Evolutionary conservation across 2,888 invertebrate species (phyloP).

Genomic region (Endomychus coccineus): DNA sequence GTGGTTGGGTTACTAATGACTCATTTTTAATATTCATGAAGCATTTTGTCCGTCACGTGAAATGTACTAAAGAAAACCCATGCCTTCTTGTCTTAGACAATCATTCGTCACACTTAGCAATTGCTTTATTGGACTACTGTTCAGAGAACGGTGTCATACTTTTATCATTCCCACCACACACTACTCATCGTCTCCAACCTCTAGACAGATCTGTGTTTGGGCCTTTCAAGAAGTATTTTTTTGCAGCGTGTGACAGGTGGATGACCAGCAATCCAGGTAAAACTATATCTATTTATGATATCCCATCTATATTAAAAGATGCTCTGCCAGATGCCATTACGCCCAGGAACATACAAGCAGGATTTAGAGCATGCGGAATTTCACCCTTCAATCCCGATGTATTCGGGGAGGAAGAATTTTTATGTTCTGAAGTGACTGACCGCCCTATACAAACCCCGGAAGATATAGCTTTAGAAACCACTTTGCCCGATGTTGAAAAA

Average conservation of each 20-base stretch:
- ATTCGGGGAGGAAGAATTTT: conserved; percentile 20
- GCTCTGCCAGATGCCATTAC: conserved; percentile 13
- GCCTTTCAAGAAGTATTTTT: conserved; percentile 13
- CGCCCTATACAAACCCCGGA: too few relatives aligned
- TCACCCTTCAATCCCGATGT: conserved; percentile 20
- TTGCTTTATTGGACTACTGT: neutral
- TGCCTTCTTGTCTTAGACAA: conserved; percentile 5
- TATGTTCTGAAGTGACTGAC: conserved; percentile 10
- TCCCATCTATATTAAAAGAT: conserved; percentile 13
- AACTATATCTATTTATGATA: conserved; percentile 19
- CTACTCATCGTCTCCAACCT: conserved; percentile 16
- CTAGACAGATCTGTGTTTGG: conserved; percentile 17
- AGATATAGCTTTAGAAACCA: too few relatives aligned
- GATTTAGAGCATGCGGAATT: conserved; percentile 23
- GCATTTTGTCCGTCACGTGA: conserved; percentile 6
- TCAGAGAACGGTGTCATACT: conserved; percentile 8
- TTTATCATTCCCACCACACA: conserved; percentile 7
- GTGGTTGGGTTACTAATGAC: conserved; percentile 5
- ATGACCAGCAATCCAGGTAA: conserved; percentile 18
- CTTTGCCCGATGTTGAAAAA: too few relatives aligned
- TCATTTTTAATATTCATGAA: conserved; percentile 3
- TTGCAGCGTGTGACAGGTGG: conserved; percentile 15
- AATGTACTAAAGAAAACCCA: neutral
- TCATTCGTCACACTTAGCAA: conserved; percentile 5
- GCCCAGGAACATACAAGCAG: conserved; percentile 19